Base-by-base conservation (phyloP, 2,113 vertebrate genomes). In the Neoarius graeffei region DNA sequence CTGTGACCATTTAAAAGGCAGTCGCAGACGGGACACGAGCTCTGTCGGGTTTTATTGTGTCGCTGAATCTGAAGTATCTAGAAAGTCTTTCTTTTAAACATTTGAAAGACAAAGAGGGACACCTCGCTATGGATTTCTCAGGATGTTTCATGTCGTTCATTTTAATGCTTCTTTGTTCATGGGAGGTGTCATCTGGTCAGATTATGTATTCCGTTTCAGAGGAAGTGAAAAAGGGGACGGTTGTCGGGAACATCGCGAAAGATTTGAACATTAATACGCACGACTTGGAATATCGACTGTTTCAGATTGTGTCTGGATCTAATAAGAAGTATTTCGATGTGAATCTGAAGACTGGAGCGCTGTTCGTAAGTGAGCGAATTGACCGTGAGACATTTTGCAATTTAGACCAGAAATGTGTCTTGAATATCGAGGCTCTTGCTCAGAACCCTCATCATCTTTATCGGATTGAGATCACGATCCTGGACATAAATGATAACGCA, bases 401-500 rank as follows among this genome's bases (percentile, higher is more conserved):
- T 0, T 88, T 91, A 69, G 81, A 88, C 79, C 56, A 83, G 30
- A 94, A 93, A 88, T 96, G 95, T 86, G 88, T 91, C 76, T 88
- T 96, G 83, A 94, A 94, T 83, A 57, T 95, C 19, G 94, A 96
- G 76, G 94, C 92, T 0, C 35, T 93, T 23, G 35, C 92, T 56
- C 90, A 89, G 52, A 93, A 94, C 15, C 95, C 95, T 3, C 92
- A 93, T 25, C 90, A 86, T n/a, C 91, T 96, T 1, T 92, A 94
- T 73, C 91, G 94, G 77, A 91, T 95, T 71, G 94, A 96, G 87
- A 83, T 96, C 3, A 88, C 92, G 8, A 89, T 96, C 35, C 52
- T 89, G 74, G 95, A 96, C 83, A 89, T 96, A 1, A 96, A 96
- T 87, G 95, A 96, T 35, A 94, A 96, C 84, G 83, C 90, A 0